Evolutionary conservation across 2,113 vertebrate species (phyloP).

Genomic region (Coracopsis vasa): DNA sequence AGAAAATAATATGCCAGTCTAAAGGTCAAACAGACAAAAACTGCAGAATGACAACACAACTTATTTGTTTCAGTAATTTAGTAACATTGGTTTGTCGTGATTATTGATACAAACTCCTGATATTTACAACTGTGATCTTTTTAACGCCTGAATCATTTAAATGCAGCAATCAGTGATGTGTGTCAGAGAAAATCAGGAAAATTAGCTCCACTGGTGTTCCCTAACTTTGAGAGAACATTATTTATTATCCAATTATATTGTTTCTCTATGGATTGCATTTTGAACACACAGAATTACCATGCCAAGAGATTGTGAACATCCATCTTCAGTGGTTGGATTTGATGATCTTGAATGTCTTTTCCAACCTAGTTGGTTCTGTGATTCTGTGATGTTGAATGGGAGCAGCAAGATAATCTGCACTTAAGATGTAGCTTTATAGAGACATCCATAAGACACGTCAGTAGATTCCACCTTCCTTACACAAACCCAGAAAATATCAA

Average conservation of each 20-base stretch:
- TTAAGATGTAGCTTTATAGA: background rate
- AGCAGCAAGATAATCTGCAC: background rate
- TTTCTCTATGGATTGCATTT: background rate
- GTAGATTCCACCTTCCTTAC: background rate
- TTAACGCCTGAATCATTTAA: slow-evolving; percentile 50
- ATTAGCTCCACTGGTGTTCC: background rate
- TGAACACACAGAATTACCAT: background rate
- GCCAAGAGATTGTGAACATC: background rate
- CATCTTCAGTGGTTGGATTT: background rate
- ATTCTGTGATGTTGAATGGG: background rate
- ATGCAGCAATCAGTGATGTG: background rate
- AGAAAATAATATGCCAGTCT: background rate
- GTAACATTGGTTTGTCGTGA: background rate
- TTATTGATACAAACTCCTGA: slow-evolving; percentile 6
- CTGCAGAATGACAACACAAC: background rate
- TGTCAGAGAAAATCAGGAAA: background rate
- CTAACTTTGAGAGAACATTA: background rate
- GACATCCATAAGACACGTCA: accelerated
- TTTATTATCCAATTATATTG: background rate
- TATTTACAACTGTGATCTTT: slow-evolving; percentile 23
- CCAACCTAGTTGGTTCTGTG: background rate
- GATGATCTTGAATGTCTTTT: background rate
- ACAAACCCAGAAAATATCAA: background rate
- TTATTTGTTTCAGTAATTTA: slow-evolving; percentile 30
- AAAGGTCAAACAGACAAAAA: slow-evolving; percentile 45